These are phyloP conservation scores for Lordiphosa collinella DNA, from an alignment of 1,140 invertebrate species.

Conservation along the genomic window DNA sequence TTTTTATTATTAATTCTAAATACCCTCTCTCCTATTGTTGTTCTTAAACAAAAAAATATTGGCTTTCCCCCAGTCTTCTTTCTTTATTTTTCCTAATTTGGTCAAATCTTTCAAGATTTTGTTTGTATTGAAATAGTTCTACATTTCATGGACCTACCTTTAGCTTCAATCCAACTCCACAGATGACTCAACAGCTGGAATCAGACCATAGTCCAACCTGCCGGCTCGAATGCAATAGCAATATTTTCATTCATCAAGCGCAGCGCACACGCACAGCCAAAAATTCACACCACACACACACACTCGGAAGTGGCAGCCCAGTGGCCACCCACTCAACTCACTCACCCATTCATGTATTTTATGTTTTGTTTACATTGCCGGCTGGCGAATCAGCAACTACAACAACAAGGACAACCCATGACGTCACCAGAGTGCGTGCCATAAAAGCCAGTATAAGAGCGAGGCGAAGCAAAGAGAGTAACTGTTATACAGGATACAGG, in stretches of 20 bases:
- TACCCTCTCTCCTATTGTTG: no score
- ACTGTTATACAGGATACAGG: slow-evolving; percentile 24
- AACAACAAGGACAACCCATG: slow-evolving; percentile 8
- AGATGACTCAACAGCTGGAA: no score
- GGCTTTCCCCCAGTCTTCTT: no score
- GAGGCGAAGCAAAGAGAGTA: slow-evolving; percentile 5
- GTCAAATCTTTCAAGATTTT: no score
- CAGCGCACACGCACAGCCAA: slow-evolving; percentile 25
- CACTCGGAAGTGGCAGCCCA: background rate
- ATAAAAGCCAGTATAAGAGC: slow-evolving; percentile 52
- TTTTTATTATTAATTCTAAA: no score
- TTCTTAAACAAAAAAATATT: no score
- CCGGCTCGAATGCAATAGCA: no score
- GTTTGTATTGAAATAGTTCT: no score
- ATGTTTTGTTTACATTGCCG: slow-evolving; percentile 74
- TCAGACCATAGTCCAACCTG: no score
- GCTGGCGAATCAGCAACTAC: slow-evolving; percentile 38
- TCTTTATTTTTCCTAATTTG: no score
- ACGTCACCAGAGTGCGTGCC: slow-evolving; percentile 36
- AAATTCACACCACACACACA: slow-evolving; percentile 4
- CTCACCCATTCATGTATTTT: slow-evolving; percentile 63
- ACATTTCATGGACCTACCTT: no score
- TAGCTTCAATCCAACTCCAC: no score
- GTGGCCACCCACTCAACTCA: slow-evolving; percentile 27
- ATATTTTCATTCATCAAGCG: slow-evolving; percentile 54